These are phyloP conservation scores for Heliothis peltigera DNA, from an alignment of 2,888 invertebrate species.

Conservation along the genomic window DNA sequence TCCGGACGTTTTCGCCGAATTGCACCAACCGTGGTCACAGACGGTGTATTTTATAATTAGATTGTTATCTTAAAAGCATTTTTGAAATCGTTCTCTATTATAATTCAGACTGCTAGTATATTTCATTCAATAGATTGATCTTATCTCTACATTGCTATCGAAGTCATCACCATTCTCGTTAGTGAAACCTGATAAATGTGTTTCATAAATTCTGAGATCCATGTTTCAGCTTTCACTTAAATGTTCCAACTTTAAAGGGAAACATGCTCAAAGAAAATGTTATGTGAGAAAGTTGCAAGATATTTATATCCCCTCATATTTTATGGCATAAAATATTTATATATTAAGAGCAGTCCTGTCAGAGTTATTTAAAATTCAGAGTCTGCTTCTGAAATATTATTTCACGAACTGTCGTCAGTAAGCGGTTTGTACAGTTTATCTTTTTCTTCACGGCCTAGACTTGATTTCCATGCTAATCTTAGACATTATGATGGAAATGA, in stretches of 20 bases:
- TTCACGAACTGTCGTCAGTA: conserved; percentile 33
- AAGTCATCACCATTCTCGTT: conserved; percentile 38
- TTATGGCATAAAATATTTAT: conserved; percentile 54
- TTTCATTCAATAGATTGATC: conserved; percentile 12
- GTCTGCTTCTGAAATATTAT: conserved; percentile 45
- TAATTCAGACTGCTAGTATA: background rate
- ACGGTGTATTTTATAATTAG: too few relatives aligned
- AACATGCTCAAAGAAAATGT: conserved; percentile 48
- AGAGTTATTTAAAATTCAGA: conserved; percentile 52
- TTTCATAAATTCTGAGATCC: conserved; percentile 44
- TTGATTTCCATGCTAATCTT: conserved; percentile 45
- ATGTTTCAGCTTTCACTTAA: conserved; percentile 34
- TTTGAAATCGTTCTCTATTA: too few relatives aligned
- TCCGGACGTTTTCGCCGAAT: too few relatives aligned
- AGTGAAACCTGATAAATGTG: conserved; percentile 33
- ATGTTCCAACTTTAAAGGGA: conserved; percentile 43
- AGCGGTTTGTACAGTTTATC: conserved; percentile 39
- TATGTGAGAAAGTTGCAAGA: conserved; percentile 41
- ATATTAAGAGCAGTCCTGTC: conserved; percentile 44
- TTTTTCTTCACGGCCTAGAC: conserved; percentile 41
- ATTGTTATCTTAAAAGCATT: too few relatives aligned
- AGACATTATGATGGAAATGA: conserved; percentile 41
- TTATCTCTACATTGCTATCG: background rate
- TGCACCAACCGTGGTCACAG: too few relatives aligned
- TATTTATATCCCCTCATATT: conserved; percentile 46